Evolutionary conservation across 1,140 invertebrate species (phyloP).

Genomic region (Pararge aegeria): DNA sequence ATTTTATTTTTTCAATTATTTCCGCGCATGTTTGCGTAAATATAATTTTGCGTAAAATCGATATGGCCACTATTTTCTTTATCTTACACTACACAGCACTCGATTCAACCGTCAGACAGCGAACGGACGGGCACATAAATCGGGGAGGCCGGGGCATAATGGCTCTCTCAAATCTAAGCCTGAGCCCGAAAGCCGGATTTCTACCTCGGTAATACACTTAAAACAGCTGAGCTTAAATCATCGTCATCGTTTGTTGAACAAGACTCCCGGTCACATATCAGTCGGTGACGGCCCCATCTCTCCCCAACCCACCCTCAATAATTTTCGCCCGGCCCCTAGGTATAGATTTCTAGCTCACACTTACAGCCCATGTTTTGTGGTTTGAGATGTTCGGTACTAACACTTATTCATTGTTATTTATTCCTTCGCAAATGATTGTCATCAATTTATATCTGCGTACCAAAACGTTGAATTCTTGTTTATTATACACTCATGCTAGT

Average conservation of each 20-base stretch:
- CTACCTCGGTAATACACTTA: constrained; percentile 77
- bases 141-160: constrained; percentile 58
- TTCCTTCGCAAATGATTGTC: background rate
- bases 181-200: constrained; percentile 70
- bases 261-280: constrained; percentile 79
- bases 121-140: constrained; percentile 64
- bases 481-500: too few species aligned
- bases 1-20: too few species aligned
- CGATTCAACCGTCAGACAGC: constrained; percentile 29
- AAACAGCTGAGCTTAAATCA: constrained; percentile 77
- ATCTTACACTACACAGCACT: constrained; percentile 30
- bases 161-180: constrained; percentile 71
- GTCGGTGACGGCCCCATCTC: constrained; percentile 48
- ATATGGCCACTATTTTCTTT: constrained; percentile 19
- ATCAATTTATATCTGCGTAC: too few species aligned
- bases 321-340: constrained; percentile 57
- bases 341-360: constrained; percentile 53
- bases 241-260: constrained; percentile 79
- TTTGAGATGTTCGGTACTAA: constrained; percentile 6
- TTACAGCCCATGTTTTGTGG: constrained; percentile 15
- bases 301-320: constrained; percentile 44
- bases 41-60: too few species aligned
- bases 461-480: too few species aligned
- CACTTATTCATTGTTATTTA: background rate
- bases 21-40: too few species aligned